Base-by-base conservation (phyloP, 1,140 invertebrate genomes). In the Drosophila nigrodunni region DNA sequence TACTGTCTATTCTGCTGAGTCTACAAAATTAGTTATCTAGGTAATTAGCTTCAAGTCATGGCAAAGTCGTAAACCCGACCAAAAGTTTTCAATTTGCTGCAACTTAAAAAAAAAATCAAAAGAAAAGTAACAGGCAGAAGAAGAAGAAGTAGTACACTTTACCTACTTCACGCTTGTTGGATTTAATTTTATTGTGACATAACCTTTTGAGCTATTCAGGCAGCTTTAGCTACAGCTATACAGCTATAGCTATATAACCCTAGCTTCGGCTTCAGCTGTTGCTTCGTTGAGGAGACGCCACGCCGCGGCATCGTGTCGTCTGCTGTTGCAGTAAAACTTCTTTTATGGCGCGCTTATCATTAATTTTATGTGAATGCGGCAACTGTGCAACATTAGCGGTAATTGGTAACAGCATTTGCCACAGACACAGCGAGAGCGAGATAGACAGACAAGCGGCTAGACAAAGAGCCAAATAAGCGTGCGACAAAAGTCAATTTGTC, bases 151-250 rank as follows among this genome's bases (percentile, higher is more conserved):
- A 72, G 77, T n/a, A 66, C 52, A 75, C 68, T 80, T 85, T 74
- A 88, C 85, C 80, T 85, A 88, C 71, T 89, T 89, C 77, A 87
- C 85, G 83, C 83, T 89, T 85, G 86, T 89, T 88, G 85, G 85
- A 88, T 88, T 88, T 88, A 78, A 88, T 88, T 88, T 88, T 88
- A 89, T 90, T 89, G 86, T 85, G 86, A 80, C 85, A 88, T 90
- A 90, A 88, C 83, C 80, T 88, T 86, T 82, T 77, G 58, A 71
- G 67, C 75, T 68, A 65, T 30, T 30, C 66, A 66, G 69, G 59
- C 35, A 21, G 59, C 77, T 60, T 30, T 30, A 30, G 10, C 49
- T 54, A 43, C 72, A 30, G 25, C 25, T 25, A 25, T 25, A 25
- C 4, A 25, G 25, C 25, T 25, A 25, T 25, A 25, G 25, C 25